Evolutionary conservation across 2,888 invertebrate genomes (phyloP), one percentile per base, ranked within the genome.

Genomic region (Conchocele bisecta): DNA sequence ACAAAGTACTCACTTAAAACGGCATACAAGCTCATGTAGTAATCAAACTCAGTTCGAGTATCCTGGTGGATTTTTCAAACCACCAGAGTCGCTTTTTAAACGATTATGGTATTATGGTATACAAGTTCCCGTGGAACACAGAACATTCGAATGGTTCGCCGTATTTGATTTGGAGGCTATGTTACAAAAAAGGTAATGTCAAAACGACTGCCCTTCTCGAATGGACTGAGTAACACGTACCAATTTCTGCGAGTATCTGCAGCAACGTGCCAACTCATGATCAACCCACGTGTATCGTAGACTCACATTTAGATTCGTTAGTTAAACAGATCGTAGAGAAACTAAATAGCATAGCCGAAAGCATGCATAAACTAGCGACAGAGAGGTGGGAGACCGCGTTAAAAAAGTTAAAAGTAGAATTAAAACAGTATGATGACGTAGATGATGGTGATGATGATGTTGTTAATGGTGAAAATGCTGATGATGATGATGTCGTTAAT

Each of bases 171-270:
- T 68, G 46, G 46, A 64, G 13, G 31, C 44, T 15, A 54, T 37
- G 4, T 20, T 64, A 15, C 39, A 17, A 22, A 41, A 33, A 57
- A 68, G 26, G 26, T 37, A 15, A 51, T 54, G 13, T 24, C 66
- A 20, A 48, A 17, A 31, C 42, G 26, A 31, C 20, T 13, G 26
- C 29, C 13, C 60, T 61, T 39, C 37, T 60, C 26, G 22, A 37
- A n/a, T 60, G 42, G 50, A 44, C 41, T 13, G 20, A 46, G 15
- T 35, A 33, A 28, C 73, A 68, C 22, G 24, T 37, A 15, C 73
- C 68, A 5, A 54, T 73, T 3, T 59, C 50, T 0, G 73, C 60
- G 66, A 73, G 64, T 33, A 29, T 64, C 3, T 64, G 44, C n/a
- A 37, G 28, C 26, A 64, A 70, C 24, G 58, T 70, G 11, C 33